These are phyloP conservation scores for Melanophora roralis DNA, from an alignment of 2,888 invertebrate genomes.

Conservation along the genomic window DNA sequence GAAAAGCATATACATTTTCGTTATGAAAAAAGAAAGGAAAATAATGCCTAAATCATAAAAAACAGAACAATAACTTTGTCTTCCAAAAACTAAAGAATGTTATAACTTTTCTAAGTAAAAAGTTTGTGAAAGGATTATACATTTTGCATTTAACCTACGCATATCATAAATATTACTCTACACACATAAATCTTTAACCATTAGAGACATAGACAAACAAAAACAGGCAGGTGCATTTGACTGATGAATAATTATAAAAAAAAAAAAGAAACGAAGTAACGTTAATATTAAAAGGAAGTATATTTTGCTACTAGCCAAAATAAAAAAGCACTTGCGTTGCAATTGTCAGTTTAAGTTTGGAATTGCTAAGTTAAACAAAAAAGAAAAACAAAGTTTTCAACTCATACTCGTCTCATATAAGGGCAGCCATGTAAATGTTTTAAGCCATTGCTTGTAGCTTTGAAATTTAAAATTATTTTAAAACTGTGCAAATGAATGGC, in stretches of 20 bases:
- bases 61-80: too few species aligned
- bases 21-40: too few species aligned
- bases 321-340: not conserved
- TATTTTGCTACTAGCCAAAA: constrained; percentile 19
- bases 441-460: not conserved
- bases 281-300: constrained; percentile 45
- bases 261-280: not conserved
- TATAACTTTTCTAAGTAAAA: too few species aligned
- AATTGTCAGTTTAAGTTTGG: constrained; percentile 50
- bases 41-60: too few species aligned
- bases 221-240: constrained; percentile 40
- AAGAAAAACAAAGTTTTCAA: not conserved
- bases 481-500: constrained; percentile 26
- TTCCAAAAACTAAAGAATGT: too few species aligned
- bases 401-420: constrained; percentile 34
- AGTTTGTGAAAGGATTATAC: too few species aligned
- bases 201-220: not conserved
- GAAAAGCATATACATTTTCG: too few species aligned
- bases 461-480: constrained; percentile 3
- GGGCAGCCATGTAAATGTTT: constrained; percentile 50
- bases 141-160: constrained; percentile 44
- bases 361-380: constrained; percentile 21
- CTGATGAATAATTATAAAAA: not conserved
- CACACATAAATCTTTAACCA: not conserved
- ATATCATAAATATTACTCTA: constrained; percentile 2